phyloP scores from a whole-genome alignment of 2,797 vertebrate species.

The Bucorvus abyssinicus region DNA sequence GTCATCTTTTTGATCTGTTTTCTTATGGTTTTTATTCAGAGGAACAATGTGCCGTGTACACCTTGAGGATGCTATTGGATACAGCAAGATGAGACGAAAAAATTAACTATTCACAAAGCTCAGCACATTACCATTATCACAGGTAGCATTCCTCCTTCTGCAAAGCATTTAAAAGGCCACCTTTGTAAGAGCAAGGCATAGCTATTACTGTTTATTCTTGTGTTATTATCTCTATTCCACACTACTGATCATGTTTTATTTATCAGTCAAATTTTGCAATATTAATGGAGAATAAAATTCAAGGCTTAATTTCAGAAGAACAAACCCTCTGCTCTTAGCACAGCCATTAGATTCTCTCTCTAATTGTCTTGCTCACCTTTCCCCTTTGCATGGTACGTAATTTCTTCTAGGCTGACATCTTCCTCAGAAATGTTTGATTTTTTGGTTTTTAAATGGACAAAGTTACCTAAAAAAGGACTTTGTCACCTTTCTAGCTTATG shows the following conservation, averaged over 20 bases:
- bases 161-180: not conserved
- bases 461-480: not conserved
- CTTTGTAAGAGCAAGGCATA: not conserved
- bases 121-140: not conserved
- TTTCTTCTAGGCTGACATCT: not conserved
- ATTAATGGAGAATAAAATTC: constrained; percentile 33
- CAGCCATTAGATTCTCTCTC: not conserved
- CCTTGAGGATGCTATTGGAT: not conserved
- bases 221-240: constrained; percentile 14
- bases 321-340: not conserved
- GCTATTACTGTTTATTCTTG: not conserved
- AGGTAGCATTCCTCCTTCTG: not conserved
- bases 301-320: constrained; percentile 34
- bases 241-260: constrained; percentile 15
- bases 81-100: not conserved
- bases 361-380: constrained; percentile 16
- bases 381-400: not conserved
- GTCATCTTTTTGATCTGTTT: not conserved
- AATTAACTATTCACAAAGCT: not conserved
- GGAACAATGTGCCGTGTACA: not conserved
- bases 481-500: not conserved
- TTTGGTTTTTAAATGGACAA: not conserved
- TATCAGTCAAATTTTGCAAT: constrained; percentile 28
- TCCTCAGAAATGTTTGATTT: not conserved
- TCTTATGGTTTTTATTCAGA: not conserved